These are phyloP conservation scores for Pithys albifrons DNA, from an alignment of 2,113 vertebrate species.

Conservation along the genomic window DNA sequence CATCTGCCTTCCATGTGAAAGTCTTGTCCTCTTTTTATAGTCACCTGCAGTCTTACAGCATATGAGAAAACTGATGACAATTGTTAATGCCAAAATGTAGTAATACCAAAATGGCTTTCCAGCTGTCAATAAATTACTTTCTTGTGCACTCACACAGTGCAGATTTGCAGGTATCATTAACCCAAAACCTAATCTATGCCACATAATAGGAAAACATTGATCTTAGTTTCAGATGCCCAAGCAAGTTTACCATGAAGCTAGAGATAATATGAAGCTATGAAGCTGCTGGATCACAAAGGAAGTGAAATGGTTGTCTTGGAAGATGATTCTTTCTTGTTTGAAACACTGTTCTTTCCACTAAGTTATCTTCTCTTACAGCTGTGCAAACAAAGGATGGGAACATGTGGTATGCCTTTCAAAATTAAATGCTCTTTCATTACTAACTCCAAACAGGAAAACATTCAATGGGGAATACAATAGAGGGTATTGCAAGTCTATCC, in stretches of 20 bases:
- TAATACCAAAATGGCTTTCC: constrained; percentile 41
- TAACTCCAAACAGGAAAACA: constrained; percentile 1
- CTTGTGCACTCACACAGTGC: background rate
- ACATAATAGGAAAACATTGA: constrained; percentile 8
- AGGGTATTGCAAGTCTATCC: background rate
- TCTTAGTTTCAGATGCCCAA: background rate
- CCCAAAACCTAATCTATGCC: background rate
- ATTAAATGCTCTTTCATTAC: constrained; percentile 30
- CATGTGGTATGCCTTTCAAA: constrained; percentile 42
- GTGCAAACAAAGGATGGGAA: constrained; percentile 51
- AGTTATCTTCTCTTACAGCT: constrained; percentile 49
- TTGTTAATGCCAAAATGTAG: constrained; percentile 46
- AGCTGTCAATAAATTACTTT: constrained; percentile 42
- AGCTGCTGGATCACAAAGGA: background rate
- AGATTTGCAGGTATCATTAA: background rate
- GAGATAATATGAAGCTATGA: background rate
- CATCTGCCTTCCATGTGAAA: background rate
- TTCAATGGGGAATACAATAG: background rate
- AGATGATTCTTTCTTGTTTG: constrained; percentile 2
- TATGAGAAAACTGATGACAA: background rate
- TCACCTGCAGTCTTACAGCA: constrained; percentile 1
- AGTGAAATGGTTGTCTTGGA: background rate
- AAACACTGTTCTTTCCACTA: constrained; percentile 1
- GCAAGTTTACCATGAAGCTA: background rate
- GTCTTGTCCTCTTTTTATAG: background rate